Evolutionary conservation across 2,797 vertebrate genomes (phyloP), one percentile per base, ranked within the genome.

Genomic region (Centropyge bicolor): DNA sequence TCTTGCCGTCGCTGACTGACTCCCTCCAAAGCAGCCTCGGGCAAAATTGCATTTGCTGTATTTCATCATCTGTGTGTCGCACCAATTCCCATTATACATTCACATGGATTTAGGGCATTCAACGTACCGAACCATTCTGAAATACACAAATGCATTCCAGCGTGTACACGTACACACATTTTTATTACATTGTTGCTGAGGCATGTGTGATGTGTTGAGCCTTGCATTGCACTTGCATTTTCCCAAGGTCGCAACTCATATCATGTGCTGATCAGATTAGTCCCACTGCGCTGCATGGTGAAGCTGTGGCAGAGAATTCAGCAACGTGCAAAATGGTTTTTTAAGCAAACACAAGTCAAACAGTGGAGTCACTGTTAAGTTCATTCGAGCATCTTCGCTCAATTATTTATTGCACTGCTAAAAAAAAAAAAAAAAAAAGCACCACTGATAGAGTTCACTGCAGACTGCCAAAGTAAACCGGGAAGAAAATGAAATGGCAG

Each of bases 41-140:
- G 84, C 68, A 10, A 70, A 45, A 49, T 59, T 51, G 63, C 55
- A 36, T 75, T 70, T 70, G 36, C 57, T 74, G 70, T 22, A 57
- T 86, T 89, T 79, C 70, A 79, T 75, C 69, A 72, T 77, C 45
- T 3, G 8, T 52, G 59, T 67, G 74, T 61, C 82, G 70, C 74
- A 80, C 36, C 62, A 70, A 14, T 81, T 79, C 72, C 72, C 51
- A 19, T 81, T 66, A 62, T 67, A 63, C 38, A 78, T 68, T 85
- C 78, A 81, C 68, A 70, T 64, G 55, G 46, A 86, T 85, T 78
- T 75, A 71, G 74, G 74, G 66, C 66, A 52, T 41, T 46, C 19
- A 24, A n/a, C 66, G 70, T 41, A 70, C 54, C 55, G 70, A 31
- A 60, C 16, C 24, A 36, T 14, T 70, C 35, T 69, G 54, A 79